These are phyloP conservation scores for Alexandromys fortis DNA, from an alignment of 2,113 vertebrate species.

Conservation along the genomic window DNA sequence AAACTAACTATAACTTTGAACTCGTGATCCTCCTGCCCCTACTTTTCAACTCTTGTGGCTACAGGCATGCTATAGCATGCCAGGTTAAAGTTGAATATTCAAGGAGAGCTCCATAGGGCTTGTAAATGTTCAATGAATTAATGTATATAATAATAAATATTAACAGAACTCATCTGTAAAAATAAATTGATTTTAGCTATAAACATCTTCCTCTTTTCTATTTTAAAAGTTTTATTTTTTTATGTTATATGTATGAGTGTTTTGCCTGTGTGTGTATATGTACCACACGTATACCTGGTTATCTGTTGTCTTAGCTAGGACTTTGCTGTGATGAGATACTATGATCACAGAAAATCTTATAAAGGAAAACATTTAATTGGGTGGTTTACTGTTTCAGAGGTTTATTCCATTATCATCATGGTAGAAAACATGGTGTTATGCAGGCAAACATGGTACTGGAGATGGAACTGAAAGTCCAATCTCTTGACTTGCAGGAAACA, in stretches of 20 bases:
- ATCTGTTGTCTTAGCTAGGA: not conserved
- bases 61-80: not conserved
- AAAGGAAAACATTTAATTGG: not conserved
- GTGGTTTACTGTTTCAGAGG: not conserved
- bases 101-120: not conserved
- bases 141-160: slow-evolving; percentile 12
- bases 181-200: slow-evolving; percentile 11
- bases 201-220: not conserved
- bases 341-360: not conserved
- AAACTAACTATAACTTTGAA: not conserved
- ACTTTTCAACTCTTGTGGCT: not conserved
- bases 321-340: not conserved
- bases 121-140: slow-evolving; percentile 29
- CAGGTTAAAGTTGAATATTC: not conserved
- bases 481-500: not conserved
- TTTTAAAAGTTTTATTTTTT: not conserved
- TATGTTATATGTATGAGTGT: not conserved
- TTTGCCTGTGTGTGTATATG: not conserved
- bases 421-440: not conserved
- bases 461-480: not conserved
- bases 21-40: not conserved
- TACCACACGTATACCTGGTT: not conserved
- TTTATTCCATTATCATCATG: not conserved
- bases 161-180: not conserved
- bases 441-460: not conserved